Base-by-base conservation (phyloP, 2,888 invertebrate genomes). In the Brachyptera putata region DNA sequence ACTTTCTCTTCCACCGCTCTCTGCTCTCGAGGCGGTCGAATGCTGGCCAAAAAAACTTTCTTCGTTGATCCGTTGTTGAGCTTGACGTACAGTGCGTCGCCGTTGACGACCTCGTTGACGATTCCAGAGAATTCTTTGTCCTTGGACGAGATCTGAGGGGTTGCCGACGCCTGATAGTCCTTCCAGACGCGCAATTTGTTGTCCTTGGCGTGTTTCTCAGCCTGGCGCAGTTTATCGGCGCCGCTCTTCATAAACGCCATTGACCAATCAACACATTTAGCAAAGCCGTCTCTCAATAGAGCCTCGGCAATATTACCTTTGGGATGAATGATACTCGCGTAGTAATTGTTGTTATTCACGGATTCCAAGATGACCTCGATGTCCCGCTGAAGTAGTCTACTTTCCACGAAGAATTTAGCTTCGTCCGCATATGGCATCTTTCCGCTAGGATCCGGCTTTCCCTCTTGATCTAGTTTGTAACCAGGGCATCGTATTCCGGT, bases 11-110 rank as follows among this genome's bases (percentile, higher is more conserved):
- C 84, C 30, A 78, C 75, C 62, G 75, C 77, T 66, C 48, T 58
- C 14, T 77, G 71, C 73, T 87, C 92, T 75, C 92, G 86, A 36
- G 97, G 98, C 56, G 97, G 92, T 67, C 97, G 84, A 71, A 99
- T 90, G 73, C 96, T 95, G 26, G 98, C 91, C 63, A 99, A 80
- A 78, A 97, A 98, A 48, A 99, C 86, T 76, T 98, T 99, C 75
- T 92, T 92, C 41, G 83, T 78, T 36, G 84, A 80, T 36, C 89
- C 89, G 71, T 88, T 90, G 24, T 84, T 77, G 58, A 87, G 78
- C 73, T 92, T 94, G 0, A 99, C 85, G 56, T 90, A 84, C 30
- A 99, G 77, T 0, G 95, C 91, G 77, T 99, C 99, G 0, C 94
- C 98, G 71, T 95, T 95, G 3, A 93, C 86, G 36, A 97, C 86